Evolutionary conservation across 2,113 vertebrate genomes (phyloP).

Genomic region (Ciconia stormi): DNA sequence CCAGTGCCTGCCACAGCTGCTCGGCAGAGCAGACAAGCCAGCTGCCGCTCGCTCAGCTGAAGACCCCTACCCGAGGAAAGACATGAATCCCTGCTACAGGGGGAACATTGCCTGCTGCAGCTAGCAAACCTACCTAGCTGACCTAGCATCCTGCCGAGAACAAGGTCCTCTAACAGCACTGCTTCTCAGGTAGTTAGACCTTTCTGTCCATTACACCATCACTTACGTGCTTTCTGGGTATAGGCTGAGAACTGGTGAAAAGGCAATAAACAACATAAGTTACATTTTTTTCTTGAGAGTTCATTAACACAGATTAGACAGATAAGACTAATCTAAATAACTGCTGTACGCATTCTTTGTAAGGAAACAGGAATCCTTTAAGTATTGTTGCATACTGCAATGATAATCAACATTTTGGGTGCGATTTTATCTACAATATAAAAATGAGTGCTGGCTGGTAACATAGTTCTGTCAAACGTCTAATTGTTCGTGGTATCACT

Average conservation of each 20-base stretch:
- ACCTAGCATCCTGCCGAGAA: background rate
- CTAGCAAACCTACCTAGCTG: too few relatives aligned
- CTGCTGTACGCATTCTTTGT: background rate
- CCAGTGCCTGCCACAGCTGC: background rate
- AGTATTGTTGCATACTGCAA: background rate
- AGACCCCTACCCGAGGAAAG: too few relatives aligned
- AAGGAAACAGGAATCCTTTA: background rate
- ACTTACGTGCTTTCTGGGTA: background rate
- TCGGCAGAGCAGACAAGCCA: background rate
- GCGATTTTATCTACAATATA: background rate
- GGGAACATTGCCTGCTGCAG: background rate
- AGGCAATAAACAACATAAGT: background rate
- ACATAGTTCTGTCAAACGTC: background rate
- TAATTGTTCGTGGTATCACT: background rate
- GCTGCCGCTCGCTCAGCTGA: background rate
- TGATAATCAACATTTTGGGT: background rate
- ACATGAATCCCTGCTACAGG: background rate
- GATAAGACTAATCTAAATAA: background rate
- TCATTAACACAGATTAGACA: background rate
- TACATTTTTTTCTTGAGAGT: background rate
- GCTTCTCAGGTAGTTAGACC: background rate
- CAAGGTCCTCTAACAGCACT: background rate
- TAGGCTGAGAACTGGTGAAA: background rate
- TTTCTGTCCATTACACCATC: background rate
- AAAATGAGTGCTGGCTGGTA: background rate